A percentile compares a stretch with the other conserved stretches of the same genome.
Evolutionary conservation across 2,797 vertebrate species (phyloP).

Genomic region (Peromyscus aztecus): DNA sequence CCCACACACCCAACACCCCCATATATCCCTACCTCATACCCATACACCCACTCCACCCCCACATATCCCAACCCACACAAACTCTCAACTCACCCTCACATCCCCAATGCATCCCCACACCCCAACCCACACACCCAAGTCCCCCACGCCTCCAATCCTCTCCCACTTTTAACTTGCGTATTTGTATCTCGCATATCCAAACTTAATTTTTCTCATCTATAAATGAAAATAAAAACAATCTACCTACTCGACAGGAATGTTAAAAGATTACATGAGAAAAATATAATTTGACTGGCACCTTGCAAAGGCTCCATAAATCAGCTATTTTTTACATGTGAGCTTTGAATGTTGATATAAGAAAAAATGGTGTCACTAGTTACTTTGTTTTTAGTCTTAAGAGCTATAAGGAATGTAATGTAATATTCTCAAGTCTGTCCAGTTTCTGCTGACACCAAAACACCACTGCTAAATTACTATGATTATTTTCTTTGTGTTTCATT

Average conservation of each 20-base stretch:
- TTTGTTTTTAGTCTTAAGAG: slow-evolving; percentile 20
- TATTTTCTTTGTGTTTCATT: slow-evolving; percentile 24
- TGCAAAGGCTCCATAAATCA: slow-evolving; percentile 1
- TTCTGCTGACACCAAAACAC: not conserved
- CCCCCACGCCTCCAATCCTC: not conserved
- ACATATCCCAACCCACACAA: not conserved
- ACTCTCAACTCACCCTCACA: not conserved
- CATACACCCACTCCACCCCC: not conserved
- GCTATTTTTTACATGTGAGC: not conserved
- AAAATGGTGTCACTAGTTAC: not conserved
- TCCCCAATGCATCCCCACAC: not conserved
- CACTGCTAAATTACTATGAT: not conserved
- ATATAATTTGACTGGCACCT: not conserved
- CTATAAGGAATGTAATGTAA: not conserved
- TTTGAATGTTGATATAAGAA: slow-evolving; percentile 2
- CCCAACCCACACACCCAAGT: not conserved
- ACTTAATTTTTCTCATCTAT: not conserved
- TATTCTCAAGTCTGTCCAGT: not conserved
- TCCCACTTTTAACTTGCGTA: not conserved
- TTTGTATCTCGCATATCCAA: not conserved
- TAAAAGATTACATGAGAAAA: slow-evolving; percentile 4
- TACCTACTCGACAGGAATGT: not conserved
- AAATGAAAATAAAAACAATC: slow-evolving; percentile 49
- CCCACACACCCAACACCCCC: too few species aligned
- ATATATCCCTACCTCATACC: too few species aligned